These are phyloP conservation scores for Ailurus styani DNA, from an alignment of 2,113 vertebrate species.

Conservation along the genomic window DNA sequence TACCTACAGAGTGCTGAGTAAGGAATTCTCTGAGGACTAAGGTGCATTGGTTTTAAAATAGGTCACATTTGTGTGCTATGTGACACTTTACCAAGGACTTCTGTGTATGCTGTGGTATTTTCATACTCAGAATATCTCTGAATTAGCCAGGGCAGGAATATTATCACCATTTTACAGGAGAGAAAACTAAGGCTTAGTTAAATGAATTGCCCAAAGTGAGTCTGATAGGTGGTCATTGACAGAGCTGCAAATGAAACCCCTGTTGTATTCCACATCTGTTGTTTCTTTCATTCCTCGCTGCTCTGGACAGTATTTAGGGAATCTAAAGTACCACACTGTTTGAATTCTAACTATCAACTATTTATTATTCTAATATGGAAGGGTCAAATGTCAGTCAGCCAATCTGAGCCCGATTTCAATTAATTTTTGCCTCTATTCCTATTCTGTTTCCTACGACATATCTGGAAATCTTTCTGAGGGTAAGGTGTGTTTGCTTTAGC, in stretches of 20 bases:
- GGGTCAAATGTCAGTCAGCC: not conserved
- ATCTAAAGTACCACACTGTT: not conserved
- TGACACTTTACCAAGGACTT: not conserved
- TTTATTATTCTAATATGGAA: not conserved
- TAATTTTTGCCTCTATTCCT: not conserved
- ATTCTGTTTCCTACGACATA: not conserved
- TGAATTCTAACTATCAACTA: not conserved
- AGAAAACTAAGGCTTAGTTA: not conserved
- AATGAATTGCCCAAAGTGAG: not conserved
- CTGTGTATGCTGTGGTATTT: not conserved
- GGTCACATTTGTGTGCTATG: not conserved
- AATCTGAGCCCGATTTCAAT: not conserved
- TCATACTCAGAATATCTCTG: not conserved
- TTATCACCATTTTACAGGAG: not conserved
- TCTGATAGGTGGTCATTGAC: not conserved
- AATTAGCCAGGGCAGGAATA: not conserved
- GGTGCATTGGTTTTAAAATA: not conserved
- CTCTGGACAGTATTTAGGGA: not conserved
- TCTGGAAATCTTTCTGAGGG: not conserved
- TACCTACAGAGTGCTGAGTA: not conserved
- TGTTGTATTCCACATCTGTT: not conserved
- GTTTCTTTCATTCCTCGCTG: not conserved
- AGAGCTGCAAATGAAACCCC: not conserved
- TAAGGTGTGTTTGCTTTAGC: not conserved
- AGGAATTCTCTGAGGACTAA: not conserved